Evolutionary conservation across 2,113 vertebrate species (phyloP).

Genomic region (Lepisosteus osseus): DNA sequence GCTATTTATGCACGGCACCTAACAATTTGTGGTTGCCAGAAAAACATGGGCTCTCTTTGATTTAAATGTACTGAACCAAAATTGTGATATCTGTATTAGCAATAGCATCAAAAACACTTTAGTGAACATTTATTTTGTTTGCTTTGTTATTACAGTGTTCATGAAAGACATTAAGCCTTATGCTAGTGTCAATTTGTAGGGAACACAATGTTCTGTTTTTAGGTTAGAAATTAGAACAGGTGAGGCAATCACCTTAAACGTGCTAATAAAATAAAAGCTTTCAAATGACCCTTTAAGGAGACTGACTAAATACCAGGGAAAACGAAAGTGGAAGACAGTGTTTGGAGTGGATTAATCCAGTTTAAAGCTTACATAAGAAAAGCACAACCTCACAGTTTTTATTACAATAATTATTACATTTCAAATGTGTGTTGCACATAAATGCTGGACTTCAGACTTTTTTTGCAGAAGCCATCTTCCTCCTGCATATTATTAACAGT

Average conservation of each 20-base stretch:
- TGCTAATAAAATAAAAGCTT: conserved; percentile 12
- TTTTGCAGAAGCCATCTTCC: conserved; percentile 14
- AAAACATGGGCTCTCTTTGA: no score
- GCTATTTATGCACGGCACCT: no score
- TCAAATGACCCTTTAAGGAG: background rate
- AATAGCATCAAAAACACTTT: no score
- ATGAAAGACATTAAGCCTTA: no score
- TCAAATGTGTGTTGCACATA: conserved; percentile 1
- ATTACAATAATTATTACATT: background rate
- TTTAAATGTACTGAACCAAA: no score
- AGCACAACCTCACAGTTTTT: background rate
- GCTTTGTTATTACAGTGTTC: no score
- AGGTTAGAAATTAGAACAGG: no score
- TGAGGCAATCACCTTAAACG: background rate
- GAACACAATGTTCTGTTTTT: no score
- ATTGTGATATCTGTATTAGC: no score
- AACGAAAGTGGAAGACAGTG: background rate
- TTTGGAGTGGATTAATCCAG: background rate
- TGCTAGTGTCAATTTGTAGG: no score
- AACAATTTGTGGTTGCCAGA: no score
- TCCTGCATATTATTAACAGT: conserved; percentile 22
- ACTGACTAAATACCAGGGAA: background rate
- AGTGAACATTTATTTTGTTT: no score
- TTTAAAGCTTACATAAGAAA: background rate
- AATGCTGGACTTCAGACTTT: conserved; percentile 11